These are phyloP conservation scores for Chymomyza amoena DNA, from an alignment of 2,888 invertebrate genomes.

Conservation along the genomic window DNA sequence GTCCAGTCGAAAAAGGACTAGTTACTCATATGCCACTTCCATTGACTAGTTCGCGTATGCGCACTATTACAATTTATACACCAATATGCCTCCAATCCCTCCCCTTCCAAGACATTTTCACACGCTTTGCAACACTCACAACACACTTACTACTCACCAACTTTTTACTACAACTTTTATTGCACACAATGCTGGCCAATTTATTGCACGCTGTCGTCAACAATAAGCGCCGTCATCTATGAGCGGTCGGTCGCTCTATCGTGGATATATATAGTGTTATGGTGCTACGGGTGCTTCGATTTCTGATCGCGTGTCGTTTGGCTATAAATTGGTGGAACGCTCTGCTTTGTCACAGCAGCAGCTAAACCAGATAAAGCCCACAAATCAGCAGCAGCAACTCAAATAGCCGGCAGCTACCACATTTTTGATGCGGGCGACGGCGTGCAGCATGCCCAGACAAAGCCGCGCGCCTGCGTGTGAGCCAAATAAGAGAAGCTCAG, in stretches of 20 bases:
- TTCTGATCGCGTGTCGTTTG: constrained; percentile 59
- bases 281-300: constrained; percentile 46
- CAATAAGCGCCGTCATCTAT: constrained; percentile 16
- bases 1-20: too few species aligned
- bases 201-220: constrained; percentile 25
- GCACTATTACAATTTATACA: not conserved
- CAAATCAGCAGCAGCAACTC: constrained; percentile 46
- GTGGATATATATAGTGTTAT: not conserved
- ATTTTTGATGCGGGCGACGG: constrained; percentile 35
- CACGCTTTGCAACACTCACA: constrained; percentile 41
- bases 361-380: constrained; percentile 43
- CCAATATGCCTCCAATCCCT: too few species aligned
- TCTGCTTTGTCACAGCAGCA: constrained; percentile 28
- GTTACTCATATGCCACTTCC: too few species aligned
- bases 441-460: constrained; percentile 14
- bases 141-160: constrained; percentile 2
- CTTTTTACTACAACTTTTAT: constrained; percentile 15
- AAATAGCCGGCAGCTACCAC: not conserved
- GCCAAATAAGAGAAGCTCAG: not conserved
- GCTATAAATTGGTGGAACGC: constrained; percentile 53
- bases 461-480: constrained; percentile 28
- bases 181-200: constrained; percentile 26
- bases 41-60: too few species aligned
- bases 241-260: not conserved
- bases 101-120: constrained; percentile 38